These are phyloP conservation scores for Chelidonichthys spinosus DNA, from an alignment of 2,797 vertebrate species.

Conservation along the genomic window DNA sequence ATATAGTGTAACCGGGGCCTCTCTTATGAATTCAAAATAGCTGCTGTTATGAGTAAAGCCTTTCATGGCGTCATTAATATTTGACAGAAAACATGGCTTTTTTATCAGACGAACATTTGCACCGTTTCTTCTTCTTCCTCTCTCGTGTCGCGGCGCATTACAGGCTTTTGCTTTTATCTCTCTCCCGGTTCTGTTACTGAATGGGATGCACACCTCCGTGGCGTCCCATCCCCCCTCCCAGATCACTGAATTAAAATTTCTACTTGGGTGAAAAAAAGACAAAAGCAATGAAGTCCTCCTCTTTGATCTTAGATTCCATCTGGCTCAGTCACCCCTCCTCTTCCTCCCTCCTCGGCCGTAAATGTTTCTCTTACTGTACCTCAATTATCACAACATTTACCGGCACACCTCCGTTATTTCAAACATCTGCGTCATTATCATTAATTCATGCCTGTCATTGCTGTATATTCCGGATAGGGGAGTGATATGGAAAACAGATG, in stretches of 20 bases:
- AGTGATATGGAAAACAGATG: constrained; percentile 43
- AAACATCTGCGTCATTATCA: constrained; percentile 37
- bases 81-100: constrained; percentile 84
- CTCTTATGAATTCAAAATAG: constrained; percentile 79
- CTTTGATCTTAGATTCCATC: constrained; percentile 36
- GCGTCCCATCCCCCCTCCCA: constrained; percentile 35
- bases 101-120: constrained; percentile 82
- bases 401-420: constrained; percentile 27
- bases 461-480: constrained; percentile 8
- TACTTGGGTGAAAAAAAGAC: constrained; percentile 34
- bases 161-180: constrained; percentile 87
- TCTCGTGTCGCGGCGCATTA: constrained; percentile 79
- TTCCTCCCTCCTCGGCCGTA: constrained; percentile 14
- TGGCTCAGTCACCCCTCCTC: constrained; percentile 4
- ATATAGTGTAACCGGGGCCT: constrained; percentile 64
- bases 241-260: constrained; percentile 51
- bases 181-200: constrained; percentile 66
- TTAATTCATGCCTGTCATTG: constrained; percentile 14
- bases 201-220: constrained; percentile 47
- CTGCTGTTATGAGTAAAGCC: constrained; percentile 78
- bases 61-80: constrained; percentile 86
- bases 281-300: constrained; percentile 41
- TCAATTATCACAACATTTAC: constrained; percentile 22
- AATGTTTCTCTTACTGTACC: background rate
- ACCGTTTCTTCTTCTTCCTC: constrained; percentile 75